A percentile compares a stretch with the other conserved stretches of the same genome.
Evolutionary conservation across 2,888 invertebrate species (phyloP).

Genomic region (Pollenia amentaria): DNA sequence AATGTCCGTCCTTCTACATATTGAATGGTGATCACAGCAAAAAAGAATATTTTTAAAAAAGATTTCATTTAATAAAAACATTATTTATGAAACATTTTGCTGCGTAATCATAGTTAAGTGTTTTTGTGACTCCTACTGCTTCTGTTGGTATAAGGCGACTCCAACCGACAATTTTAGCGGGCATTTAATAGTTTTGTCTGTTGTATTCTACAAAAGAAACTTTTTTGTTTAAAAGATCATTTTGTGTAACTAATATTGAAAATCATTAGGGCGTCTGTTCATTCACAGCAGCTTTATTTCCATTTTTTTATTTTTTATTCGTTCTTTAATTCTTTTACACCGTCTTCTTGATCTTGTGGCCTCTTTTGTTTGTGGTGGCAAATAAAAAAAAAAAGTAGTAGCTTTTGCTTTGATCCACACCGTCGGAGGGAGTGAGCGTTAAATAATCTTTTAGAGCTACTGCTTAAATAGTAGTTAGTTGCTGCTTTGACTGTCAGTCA

Average conservation of each 20-base stretch:
- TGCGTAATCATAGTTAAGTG: conserved; percentile 72
- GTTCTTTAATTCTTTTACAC: conserved; percentile 8
- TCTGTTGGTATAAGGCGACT: conserved; percentile 35
- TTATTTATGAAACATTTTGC: conserved; percentile 53
- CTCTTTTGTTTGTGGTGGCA: conserved; percentile 28
- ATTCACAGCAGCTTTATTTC: conserved; percentile 54
- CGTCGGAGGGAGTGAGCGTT: conserved; percentile 72
- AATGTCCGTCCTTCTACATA: background rate
- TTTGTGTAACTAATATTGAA: conserved; percentile 72
- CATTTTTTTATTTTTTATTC: background rate
- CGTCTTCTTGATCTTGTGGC: conserved; percentile 5
- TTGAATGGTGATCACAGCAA: background rate
- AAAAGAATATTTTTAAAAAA: background rate
- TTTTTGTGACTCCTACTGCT: conserved; percentile 71
- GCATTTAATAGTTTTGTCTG: conserved; percentile 47
- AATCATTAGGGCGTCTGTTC: conserved; percentile 69
- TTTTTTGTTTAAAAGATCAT: conserved; percentile 63
- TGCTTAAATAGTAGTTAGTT: conserved; percentile 65
- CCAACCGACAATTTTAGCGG: conserved; percentile 29
- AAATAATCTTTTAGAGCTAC: conserved; percentile 72
- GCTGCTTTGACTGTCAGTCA: conserved; percentile 10
- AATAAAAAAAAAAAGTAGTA: conserved; percentile 30
- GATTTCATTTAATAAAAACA: conserved; percentile 54
- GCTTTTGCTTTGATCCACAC: conserved; percentile 66
- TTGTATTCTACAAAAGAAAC: background rate